Base-by-base conservation (phyloP, 2,888 invertebrate species). In the Coenonympha glycerion region DNA sequence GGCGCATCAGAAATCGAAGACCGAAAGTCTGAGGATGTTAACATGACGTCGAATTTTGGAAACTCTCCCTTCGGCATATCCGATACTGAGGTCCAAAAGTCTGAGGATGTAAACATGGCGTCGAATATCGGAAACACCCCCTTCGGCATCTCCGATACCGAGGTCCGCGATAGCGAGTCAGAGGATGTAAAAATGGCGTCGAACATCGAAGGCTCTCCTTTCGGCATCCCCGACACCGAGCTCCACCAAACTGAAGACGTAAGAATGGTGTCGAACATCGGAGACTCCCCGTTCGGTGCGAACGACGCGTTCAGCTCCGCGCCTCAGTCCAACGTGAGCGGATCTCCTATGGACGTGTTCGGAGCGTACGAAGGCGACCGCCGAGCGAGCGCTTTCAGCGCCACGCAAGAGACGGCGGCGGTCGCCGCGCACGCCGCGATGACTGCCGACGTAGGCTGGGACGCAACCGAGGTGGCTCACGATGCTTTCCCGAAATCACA, bases 401-500 rank as follows among this genome's bases (percentile, higher is more conserved):
- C 53, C 21, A 56, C 58, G 45, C 53, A 53, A 11, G 61, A 59
- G 6, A 62, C 61, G 8, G 48, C 56, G 1, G 63, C 65, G n/a
- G 59, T 59, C 22, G 52, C 55, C 1, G 48, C 53, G 11, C 60
- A 62, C 42, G 45, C 59, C 0, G 57, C 61, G 2, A 53, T 62
- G 15, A 39, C 63, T 1, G 54, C 65, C 0, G 79, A 81, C 21
- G 59, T 73, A 2, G 75, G 68, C 9, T 75, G 79, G 71, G 77
- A 73, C 6, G 47, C 68, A 0, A 49, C 71, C 0, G 80, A 82
- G 28, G 64, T 71, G 64, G 63, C 66, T 52, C 77, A 78, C 16
- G 78, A 83, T 33, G 61, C 70, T 5, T 77, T 79, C 45, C 71
- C 79, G 1, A 73, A 76, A 47, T 71, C 80, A 1, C 76, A 82